phyloP scores from a whole-genome alignment of 2,113 vertebrate genomes.

The Epinephelus cyanopodus region DNA sequence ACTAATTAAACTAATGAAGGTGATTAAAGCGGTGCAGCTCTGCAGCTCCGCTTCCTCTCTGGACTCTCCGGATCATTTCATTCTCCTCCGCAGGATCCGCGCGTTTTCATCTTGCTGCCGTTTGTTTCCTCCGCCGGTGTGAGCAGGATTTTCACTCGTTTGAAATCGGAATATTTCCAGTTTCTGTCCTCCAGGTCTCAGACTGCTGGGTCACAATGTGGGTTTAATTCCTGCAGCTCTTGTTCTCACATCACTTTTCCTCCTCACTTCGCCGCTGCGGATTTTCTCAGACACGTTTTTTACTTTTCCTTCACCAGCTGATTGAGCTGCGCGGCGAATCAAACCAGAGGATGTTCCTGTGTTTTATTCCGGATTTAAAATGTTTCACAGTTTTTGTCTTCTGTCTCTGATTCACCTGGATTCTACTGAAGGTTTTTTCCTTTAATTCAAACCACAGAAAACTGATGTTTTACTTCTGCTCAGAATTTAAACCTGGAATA shows the following conservation, averaged over 20 bases:
- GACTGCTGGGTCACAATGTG: background rate
- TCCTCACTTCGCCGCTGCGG: conserved; percentile 1
- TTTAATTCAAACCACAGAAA: background rate
- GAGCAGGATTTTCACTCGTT: background rate
- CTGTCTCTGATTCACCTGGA: background rate
- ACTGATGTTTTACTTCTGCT: background rate
- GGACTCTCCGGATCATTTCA: background rate
- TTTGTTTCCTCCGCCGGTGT: background rate
- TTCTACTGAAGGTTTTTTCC: background rate
- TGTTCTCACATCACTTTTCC: background rate
- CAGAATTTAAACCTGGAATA: background rate
- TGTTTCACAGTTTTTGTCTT: background rate
- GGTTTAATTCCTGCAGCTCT: too few species aligned
- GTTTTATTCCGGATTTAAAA: background rate
- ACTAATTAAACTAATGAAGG: conserved; percentile 47
- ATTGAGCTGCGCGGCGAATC: background rate
- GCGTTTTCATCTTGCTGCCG: background rate
- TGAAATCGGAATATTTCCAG: background rate
- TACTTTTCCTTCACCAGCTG: background rate
- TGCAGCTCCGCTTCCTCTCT: conserved; percentile 25
- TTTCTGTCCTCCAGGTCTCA: background rate
- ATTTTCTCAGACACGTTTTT: background rate
- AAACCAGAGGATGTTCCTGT: background rate
- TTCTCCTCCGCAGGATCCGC: background rate
- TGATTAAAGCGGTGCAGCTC: conserved; percentile 35